A percentile compares a stretch with the other conserved stretches of the same genome.
phyloP scores from a whole-genome alignment of 2,888 invertebrate genomes.

The Fissipunctia ypsillon region DNA sequence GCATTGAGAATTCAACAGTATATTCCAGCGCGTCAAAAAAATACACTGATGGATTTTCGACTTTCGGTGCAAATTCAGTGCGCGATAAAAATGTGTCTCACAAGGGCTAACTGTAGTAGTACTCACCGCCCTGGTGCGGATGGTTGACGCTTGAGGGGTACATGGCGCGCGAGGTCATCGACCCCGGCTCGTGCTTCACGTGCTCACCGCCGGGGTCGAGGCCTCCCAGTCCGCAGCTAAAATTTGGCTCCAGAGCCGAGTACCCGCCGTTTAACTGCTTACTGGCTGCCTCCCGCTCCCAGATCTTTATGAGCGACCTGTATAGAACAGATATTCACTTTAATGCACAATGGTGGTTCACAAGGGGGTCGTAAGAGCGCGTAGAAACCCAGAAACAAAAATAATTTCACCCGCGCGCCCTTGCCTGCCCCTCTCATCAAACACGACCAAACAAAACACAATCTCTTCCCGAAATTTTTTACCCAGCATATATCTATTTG shows the following conservation, averaged over 20 bases:
- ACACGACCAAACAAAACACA: too few relatives aligned
- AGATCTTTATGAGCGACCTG: slow-evolving; percentile 94
- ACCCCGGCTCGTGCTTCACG: slow-evolving; percentile 86
- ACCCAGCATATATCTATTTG: too few relatives aligned
- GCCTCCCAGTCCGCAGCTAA: slow-evolving; percentile 93
- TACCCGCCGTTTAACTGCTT: slow-evolving; percentile 89
- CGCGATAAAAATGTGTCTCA: too few relatives aligned
- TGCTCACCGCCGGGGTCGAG: slow-evolving; percentile 92
- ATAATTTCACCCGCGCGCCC: too few relatives aligned
- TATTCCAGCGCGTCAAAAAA: too few relatives aligned
- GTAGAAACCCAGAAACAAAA: too few relatives aligned
- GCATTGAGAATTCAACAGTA: too few relatives aligned
- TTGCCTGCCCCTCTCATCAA: too few relatives aligned
- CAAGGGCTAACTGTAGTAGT: neutral
- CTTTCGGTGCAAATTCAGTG: too few relatives aligned
- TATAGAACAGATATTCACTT: neutral
- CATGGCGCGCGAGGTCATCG: slow-evolving; percentile 80
- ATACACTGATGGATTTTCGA: too few relatives aligned
- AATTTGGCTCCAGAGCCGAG: slow-evolving; percentile 90
- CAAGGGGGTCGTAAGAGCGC: neutral
- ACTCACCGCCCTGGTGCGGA: slow-evolving; percentile 84
- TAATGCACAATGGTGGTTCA: neutral
- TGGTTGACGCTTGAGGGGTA: slow-evolving; percentile 82
- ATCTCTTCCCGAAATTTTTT: too few relatives aligned
- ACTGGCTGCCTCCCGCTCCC: slow-evolving; percentile 94